Evolutionary conservation across 1,140 invertebrate species (phyloP), one percentile per base, ranked within the genome.

Genomic region (Venturia canescens): DNA sequence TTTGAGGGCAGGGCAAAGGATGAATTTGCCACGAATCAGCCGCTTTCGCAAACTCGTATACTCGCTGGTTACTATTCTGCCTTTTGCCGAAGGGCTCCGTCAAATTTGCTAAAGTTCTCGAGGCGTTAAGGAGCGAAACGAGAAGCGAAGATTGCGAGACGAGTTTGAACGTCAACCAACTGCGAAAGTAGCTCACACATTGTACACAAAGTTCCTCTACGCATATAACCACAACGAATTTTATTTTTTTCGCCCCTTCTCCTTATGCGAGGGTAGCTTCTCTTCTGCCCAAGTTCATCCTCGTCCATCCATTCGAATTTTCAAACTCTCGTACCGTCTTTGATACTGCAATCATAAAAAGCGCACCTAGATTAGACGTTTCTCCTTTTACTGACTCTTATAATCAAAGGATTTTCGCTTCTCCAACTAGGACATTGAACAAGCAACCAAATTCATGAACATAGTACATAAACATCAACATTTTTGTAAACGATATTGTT

Each of bases 171-270:
- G 34, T 44, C 69, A 26, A 71, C 69, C 69, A 26, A 71, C 69
- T 44, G 69, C 69, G 38, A 71, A 71, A 71, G 69, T 71, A 71
- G 69, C 60, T 63, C 60, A 21, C 38, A 69, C 13, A 18, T 21
- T 63, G 60, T 63, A 63, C 60, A 63, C 0, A 27, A 63, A 63
- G 57, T 21, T 63, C 3, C 21, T 23, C 60, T 23, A 13, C 23
- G 6, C 60, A 6, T n/a, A 23, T 38, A 13, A 44, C n/a, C 34
- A 23, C 38, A 48, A 18, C 69, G 16, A 23, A 38, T 38, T 71
- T 38, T 44, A 71, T 38, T 38, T 44, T 71, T 23, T 1, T 71
- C 34, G 31, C 34, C 4, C 34, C 67, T 34, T 44, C 21, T 48
- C 21, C 9, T n/a, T 63, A 26, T 26, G 9, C 60, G 38, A 44